phyloP scores from a whole-genome alignment of 2,888 invertebrate species.

The Orthonevra nobilis region DNA sequence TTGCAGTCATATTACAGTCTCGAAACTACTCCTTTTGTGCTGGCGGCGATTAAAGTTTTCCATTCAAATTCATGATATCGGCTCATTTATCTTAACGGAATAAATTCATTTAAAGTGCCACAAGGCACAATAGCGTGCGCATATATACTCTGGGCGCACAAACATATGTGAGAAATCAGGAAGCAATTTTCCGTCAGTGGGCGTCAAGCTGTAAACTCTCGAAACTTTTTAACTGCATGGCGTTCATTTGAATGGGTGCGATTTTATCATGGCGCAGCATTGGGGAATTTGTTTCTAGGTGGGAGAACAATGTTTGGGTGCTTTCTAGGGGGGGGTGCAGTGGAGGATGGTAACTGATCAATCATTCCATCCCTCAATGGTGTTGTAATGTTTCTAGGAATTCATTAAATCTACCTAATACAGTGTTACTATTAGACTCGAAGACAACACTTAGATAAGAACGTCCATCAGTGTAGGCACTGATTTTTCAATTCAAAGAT shows the following conservation, averaged over 20 bases:
- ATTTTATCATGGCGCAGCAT: constrained; percentile 7
- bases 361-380: too few species aligned
- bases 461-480: too few species aligned
- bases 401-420: too few species aligned
- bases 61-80: constrained; percentile 68
- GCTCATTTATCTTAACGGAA: constrained; percentile 65
- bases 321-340: too few species aligned
- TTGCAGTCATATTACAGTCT: constrained; percentile 21
- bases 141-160: not conserved
- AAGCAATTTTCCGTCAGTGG: constrained; percentile 50
- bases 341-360: too few species aligned
- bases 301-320: too few species aligned
- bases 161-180: too few species aligned
- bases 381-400: too few species aligned
- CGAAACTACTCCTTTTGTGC: constrained; percentile 4
- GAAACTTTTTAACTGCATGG: constrained; percentile 39
- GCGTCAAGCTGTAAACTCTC: constrained; percentile 62
- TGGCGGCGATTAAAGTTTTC: constrained; percentile 58
- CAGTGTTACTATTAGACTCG: too few species aligned
- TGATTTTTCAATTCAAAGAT: too few species aligned
- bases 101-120: constrained; percentile 64
- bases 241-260: not conserved
- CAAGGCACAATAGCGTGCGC: constrained; percentile 54
- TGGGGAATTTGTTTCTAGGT: too few species aligned
- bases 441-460: too few species aligned